Conservation (phyloP, 2,113 vertebrate genomes). For the Tragulus kanchil region DNA sequence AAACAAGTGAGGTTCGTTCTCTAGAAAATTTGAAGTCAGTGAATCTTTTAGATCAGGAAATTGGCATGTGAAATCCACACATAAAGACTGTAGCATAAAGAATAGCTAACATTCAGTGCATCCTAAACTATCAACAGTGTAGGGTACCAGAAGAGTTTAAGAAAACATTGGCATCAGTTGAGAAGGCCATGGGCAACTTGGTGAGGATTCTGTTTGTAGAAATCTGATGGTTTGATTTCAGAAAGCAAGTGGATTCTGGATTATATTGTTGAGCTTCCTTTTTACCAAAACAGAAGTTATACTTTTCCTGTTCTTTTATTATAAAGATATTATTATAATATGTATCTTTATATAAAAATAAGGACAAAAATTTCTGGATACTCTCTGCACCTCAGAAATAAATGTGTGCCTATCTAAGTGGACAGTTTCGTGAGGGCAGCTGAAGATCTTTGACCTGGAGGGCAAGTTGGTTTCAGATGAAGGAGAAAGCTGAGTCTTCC, state of each 20-base stretch:
- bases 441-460: neutral
- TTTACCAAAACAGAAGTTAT: neutral
- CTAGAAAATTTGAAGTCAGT: too few relatives aligned
- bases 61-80: neutral
- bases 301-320: neutral
- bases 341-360: neutral
- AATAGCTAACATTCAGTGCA: neutral
- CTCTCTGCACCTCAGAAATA: neutral
- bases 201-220: neutral
- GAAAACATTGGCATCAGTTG: neutral
- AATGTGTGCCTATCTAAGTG: neutral
- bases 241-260: neutral
- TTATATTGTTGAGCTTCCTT: neutral
- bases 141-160: neutral
- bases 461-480: neutral
- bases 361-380: neutral
- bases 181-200: neutral
- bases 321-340: neutral
- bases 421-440: neutral
- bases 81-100: neutral
- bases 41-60: neutral
- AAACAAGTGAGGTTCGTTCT: neutral
- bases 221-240: slow-evolving; percentile 32
- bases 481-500: neutral
- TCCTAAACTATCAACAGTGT: neutral